Evolutionary conservation across 2,888 invertebrate genomes (phyloP).

Genomic region (Noctuana brunneofusca): DNA sequence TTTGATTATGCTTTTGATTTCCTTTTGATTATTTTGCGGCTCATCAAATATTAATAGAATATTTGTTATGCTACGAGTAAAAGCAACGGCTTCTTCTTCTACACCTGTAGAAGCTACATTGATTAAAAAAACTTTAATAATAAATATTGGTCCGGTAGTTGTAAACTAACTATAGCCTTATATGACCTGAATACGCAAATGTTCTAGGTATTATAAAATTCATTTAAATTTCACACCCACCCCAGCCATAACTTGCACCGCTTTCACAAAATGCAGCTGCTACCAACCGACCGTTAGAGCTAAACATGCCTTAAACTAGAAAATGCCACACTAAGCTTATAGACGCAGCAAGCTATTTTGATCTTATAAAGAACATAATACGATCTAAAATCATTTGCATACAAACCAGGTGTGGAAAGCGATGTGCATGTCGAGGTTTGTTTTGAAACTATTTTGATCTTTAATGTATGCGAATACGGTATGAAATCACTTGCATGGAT

Average conservation of each 20-base stretch:
- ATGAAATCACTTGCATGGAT: constrained; percentile 7
- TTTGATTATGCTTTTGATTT: too few species aligned
- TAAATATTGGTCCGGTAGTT: background rate
- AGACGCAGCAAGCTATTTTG: constrained; percentile 29
- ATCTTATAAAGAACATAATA: constrained; percentile 35
- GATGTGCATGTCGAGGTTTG: constrained; percentile 2
- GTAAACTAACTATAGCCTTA: background rate
- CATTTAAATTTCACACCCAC: constrained; percentile 18
- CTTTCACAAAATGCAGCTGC: constrained; percentile 39
- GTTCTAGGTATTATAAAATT: constrained; percentile 9
- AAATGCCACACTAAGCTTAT: constrained; percentile 12
- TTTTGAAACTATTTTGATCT: constrained; percentile 24
- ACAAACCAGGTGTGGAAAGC: background rate
- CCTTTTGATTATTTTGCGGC: too few species aligned
- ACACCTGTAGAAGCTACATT: background rate
- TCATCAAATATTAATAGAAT: too few species aligned
- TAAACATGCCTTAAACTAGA: constrained; percentile 29
- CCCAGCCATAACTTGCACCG: constrained; percentile 17
- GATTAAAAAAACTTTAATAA: background rate
- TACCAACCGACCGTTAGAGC: constrained; percentile 26
- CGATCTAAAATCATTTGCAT: constrained; percentile 37
- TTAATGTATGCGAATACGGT: constrained; percentile 12
- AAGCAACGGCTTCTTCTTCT: too few species aligned
- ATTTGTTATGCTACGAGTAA: too few species aligned
- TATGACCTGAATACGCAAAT: background rate